A percentile compares a stretch with the other conserved stretches of the same genome.
Conservation (phyloP, 2,888 invertebrate genomes). For the Lepidocyrtinus sp. region DNA sequence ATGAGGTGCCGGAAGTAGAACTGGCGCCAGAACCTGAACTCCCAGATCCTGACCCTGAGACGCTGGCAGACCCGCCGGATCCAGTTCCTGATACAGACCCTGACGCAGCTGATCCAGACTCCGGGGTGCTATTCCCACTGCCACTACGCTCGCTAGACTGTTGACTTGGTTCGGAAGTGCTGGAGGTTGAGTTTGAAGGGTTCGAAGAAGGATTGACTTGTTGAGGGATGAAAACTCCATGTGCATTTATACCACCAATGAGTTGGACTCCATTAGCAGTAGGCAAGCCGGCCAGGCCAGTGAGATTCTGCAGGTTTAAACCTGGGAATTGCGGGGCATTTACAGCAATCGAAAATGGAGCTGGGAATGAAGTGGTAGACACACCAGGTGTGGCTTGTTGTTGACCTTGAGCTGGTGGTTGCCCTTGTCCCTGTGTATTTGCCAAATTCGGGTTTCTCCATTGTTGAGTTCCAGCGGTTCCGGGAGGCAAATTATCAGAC, state of each 20-base stretch:
- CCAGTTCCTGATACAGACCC: conserved; percentile 27
- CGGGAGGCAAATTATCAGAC: background rate
- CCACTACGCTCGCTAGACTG: no score
- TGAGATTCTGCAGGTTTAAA: conserved; percentile 40
- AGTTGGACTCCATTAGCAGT: conserved; percentile 33
- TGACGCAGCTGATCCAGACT: background rate
- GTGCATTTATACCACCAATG: background rate
- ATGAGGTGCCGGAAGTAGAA: conserved; percentile 61
- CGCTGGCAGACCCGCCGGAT: conserved; percentile 59
- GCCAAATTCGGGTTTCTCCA: conserved; percentile 10
- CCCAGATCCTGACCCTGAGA: conserved; percentile 54
- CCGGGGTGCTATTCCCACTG: no score
- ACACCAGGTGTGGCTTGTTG: conserved; percentile 11
- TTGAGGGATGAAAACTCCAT: background rate
- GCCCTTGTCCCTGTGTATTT: conserved; percentile 62
- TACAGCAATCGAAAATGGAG: conserved; percentile 5
- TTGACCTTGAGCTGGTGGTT: conserved; percentile 26
- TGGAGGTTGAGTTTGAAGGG: no score
- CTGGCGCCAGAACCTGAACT: conserved; percentile 54
- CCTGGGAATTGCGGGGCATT: conserved; percentile 18
- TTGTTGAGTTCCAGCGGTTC: background rate
- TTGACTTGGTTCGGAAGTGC: no score
- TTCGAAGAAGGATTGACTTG: background rate
- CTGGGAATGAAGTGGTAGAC: background rate
- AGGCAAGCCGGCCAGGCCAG: conserved; percentile 42